Evolutionary conservation across 1,140 invertebrate genomes (phyloP), one percentile per base, ranked within the genome.

Genomic region (Tribolium madens): DNA sequence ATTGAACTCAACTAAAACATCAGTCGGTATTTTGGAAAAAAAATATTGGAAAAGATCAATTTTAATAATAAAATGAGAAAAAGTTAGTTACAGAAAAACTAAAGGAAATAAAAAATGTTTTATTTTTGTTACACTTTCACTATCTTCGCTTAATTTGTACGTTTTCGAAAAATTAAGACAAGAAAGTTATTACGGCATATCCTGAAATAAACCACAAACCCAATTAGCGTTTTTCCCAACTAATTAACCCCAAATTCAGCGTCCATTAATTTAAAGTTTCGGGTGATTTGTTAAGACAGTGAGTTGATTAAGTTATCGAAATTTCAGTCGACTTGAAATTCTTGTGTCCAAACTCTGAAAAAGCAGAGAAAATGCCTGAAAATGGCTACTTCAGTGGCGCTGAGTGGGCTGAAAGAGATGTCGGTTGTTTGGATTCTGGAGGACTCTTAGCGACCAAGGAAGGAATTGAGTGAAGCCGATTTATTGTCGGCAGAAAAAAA

Each of bases 321-420:
- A 64, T 13, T 33, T 33, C 57, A 12, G 10, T 64, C 57, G 12
- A 64, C 31, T 64, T 33, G 13, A 33, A 64, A 9, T 64, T 13
- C n/a, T 64, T 33, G 57, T 64, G 52, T 18, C 9, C 13, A 9
- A 18, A 10, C 5, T 31, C 57, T 26, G 13, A 14, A 64, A 64
- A 26, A 64, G 31, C 26, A 12, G 14, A 33, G 17, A 26, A 64
- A 12, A 36, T 64, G 17, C 57, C 36, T 33, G 57, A 64, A 64
- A 33, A 64, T 64, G 57, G 57, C 57, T 64, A 64, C 57, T 64
- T 64, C n/a, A 64, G 57, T 64, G 57, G 36, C 26, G 57, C 57
- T 33, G 21, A 64, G 57, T 33, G 57, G 57, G 26, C 17, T 14
- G 57, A 13, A 57, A 64, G 57, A 64, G 57, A 33, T 33, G 57